A percentile compares a stretch with the other conserved stretches of the same genome.
Conservation (phyloP, 2,888 invertebrate genomes). For the Xylocampa areola region DNA sequence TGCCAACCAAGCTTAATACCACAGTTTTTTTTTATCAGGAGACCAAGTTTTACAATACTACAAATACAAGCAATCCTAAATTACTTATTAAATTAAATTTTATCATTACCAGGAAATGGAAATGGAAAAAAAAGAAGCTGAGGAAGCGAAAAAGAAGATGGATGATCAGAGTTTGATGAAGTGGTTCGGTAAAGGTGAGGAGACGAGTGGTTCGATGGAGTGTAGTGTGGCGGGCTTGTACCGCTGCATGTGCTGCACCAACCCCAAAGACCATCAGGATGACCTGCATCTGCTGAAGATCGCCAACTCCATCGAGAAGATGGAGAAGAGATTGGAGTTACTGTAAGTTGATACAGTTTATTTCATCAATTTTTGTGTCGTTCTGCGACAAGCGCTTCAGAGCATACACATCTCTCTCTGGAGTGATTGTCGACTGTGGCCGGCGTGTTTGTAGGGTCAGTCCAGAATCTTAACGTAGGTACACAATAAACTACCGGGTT, state of each 20-base stretch:
- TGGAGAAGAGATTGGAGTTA: slow-evolving; percentile 93
- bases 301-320: slow-evolving; percentile 93
- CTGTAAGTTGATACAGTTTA: slow-evolving; percentile 68
- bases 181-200: slow-evolving; percentile 92
- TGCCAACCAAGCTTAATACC: no score
- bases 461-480: no score
- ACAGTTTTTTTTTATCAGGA: no score
- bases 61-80: no score
- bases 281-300: slow-evolving; percentile 95
- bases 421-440: no score
- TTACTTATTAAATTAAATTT: no score
- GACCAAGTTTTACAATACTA: no score
- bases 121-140: slow-evolving; percentile 94
- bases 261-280: slow-evolving; percentile 95
- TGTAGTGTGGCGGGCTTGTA: slow-evolving; percentile 95
- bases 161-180: slow-evolving; percentile 94
- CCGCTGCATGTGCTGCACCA: slow-evolving; percentile 96
- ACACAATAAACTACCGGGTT: no score
- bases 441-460: no score
- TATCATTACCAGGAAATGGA: slow-evolving; percentile 92
- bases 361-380: background rate
- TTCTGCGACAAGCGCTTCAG: no score
- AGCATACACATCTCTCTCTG: no score
- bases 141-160: slow-evolving; percentile 94
- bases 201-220: slow-evolving; percentile 95